Conservation (phyloP, 2,797 vertebrate genomes). For the Pantherophis alleghaniensis region DNA sequence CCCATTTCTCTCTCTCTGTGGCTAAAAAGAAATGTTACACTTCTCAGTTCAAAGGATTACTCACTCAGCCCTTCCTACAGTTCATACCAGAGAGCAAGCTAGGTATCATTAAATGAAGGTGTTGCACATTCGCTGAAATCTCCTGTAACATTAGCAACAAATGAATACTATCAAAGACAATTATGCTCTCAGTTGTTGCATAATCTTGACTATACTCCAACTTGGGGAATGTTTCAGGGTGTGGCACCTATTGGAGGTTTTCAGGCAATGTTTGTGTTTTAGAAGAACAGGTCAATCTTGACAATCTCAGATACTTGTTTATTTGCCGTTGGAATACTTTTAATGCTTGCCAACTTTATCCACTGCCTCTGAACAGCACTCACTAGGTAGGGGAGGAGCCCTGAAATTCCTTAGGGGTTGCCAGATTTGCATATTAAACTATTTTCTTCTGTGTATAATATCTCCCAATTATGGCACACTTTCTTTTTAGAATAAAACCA, state of each 20-base stretch:
- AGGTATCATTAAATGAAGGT: background rate
- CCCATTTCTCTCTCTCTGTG: conserved; percentile 41
- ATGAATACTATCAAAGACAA: background rate
- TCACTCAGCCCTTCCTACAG: conserved; percentile 31
- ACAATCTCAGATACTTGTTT: background rate
- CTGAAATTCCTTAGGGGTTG: background rate
- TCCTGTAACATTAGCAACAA: conserved; percentile 24
- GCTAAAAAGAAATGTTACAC: conserved; percentile 31
- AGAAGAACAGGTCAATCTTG: conserved; percentile 37
- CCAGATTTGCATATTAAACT: background rate
- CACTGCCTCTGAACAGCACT: background rate
- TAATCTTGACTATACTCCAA: conserved; percentile 32
- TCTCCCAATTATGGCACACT: too few relatives aligned
- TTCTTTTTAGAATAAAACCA: background rate
- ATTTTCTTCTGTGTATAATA: background rate
- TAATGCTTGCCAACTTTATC: background rate
- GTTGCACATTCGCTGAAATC: background rate
- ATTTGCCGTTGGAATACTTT: background rate
- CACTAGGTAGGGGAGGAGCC: background rate
- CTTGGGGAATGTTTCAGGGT: conserved; percentile 29
- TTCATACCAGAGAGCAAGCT: conserved; percentile 27
- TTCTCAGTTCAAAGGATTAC: background rate
- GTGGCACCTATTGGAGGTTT: conserved; percentile 46
- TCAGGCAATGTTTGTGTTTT: conserved; percentile 10
- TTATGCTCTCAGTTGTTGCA: background rate